These are phyloP conservation scores for Drosophila suboccidentalis DNA, from an alignment of 2,888 invertebrate genomes.

Conservation along the genomic window DNA sequence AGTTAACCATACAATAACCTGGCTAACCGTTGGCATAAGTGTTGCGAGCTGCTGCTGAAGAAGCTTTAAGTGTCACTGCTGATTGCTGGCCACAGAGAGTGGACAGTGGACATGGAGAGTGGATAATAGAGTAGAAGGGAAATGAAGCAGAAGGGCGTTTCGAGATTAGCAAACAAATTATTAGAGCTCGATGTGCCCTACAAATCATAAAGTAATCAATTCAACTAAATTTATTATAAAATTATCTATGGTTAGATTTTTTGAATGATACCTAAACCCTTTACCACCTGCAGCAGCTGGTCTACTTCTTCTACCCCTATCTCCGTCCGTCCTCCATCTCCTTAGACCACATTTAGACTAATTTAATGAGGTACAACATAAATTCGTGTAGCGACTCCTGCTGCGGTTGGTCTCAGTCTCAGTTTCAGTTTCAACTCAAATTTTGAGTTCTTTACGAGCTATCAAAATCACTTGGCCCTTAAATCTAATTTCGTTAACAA, in stretches of 20 bases:
- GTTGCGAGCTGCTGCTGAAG: conserved; percentile 83
- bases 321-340: conserved; percentile 1
- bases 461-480: conserved; percentile 80
- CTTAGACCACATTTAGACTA: conserved; percentile 71
- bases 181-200: no score
- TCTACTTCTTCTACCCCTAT: neutral
- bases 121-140: neutral
- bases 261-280: conserved; percentile 63
- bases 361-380: conserved; percentile 81
- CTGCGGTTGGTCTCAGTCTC: conserved; percentile 58
- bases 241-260: no score
- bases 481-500: conserved; percentile 83
- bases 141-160: neutral
- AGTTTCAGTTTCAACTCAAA: conserved; percentile 47
- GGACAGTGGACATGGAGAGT: conserved; percentile 10
- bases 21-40: conserved; percentile 67
- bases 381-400: conserved; percentile 70
- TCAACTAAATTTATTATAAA: no score
- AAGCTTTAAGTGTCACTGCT: conserved; percentile 83
- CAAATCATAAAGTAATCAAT: no score
- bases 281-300: conserved; percentile 40
- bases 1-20: conserved; percentile 78
- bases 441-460: conserved; percentile 79
- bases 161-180: no score
- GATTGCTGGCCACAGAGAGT: conserved; percentile 57